Evolutionary conservation across 35 echinoderm and acorn worm species (phyloP).

Genomic region (Heliocidaris erythrogramma): DNA sequence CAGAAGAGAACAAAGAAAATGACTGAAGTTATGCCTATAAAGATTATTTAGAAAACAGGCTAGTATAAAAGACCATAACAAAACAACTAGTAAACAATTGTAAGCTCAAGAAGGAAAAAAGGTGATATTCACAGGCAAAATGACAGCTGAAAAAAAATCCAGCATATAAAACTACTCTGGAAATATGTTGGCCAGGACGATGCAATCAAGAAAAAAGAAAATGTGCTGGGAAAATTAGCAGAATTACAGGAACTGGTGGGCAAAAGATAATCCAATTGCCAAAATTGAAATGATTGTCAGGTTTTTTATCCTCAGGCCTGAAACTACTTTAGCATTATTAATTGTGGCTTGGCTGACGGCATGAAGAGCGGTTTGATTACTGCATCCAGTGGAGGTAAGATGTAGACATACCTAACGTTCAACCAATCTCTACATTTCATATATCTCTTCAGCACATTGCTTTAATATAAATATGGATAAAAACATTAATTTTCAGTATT

Average conservation of each 20-base stretch:
- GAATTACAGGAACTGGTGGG: neutral
- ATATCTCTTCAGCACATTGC: too few species aligned
- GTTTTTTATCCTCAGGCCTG: neutral
- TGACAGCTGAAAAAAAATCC: neutral
- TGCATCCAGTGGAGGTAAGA: neutral
- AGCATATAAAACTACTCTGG: neutral
- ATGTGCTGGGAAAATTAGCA: neutral
- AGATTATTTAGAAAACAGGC: too few species aligned
- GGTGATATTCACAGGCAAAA: neutral
- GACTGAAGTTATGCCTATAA: too few species aligned
- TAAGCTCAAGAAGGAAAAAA: neutral
- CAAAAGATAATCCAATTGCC: constrained; percentile 11
- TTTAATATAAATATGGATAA: too few species aligned
- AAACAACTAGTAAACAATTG: neutral
- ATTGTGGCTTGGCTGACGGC: constrained; percentile 23
- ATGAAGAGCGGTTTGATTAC: neutral
- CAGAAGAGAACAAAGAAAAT: too few species aligned
- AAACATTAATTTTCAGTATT: too few species aligned
- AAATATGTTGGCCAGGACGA: neutral
- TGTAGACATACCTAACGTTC: neutral
- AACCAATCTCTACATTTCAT: neutral
- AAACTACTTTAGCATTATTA: constrained; percentile 24
- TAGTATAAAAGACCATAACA: too few species aligned
- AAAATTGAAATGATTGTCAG: constrained; percentile 30
- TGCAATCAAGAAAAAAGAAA: neutral